Conservation (phyloP, 2,888 invertebrate species). For the Ceratothoa steindachneri region DNA sequence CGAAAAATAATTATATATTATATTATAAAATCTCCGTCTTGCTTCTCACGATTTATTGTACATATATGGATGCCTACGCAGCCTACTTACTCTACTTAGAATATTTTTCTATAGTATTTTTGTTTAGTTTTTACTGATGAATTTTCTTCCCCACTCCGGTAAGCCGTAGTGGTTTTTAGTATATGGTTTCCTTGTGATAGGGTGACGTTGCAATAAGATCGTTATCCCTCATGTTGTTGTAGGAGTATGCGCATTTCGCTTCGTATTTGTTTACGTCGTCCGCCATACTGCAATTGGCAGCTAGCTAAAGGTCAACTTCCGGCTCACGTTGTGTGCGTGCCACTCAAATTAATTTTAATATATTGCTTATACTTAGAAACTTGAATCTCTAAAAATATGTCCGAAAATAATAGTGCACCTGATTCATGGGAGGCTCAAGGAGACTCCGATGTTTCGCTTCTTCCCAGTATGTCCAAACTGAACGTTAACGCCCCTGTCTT, state of each 20-base stretch:
- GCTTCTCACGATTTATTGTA: too few relatives aligned
- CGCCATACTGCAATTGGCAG: conserved; percentile 41
- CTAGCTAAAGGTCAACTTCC: conserved; percentile 31
- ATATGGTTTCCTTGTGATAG: too few relatives aligned
- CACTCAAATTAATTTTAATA: background rate
- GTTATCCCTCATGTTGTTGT: too few relatives aligned
- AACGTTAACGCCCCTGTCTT: conserved; percentile 47
- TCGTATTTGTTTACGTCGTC: conserved; percentile 31
- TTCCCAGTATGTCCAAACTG: conserved; percentile 28
- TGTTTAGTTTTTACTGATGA: too few relatives aligned
- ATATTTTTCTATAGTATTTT: too few relatives aligned
- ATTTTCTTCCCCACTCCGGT: too few relatives aligned
- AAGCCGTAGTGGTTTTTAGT: too few relatives aligned
- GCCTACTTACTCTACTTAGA: too few relatives aligned
- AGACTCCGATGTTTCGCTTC: conserved; percentile 19
- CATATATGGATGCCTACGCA: too few relatives aligned
- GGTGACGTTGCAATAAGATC: too few relatives aligned
- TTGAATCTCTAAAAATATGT: conserved; percentile 22
- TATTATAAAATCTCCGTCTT: too few relatives aligned
- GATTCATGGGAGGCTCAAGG: conserved; percentile 46
- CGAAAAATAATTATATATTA: too few relatives aligned
- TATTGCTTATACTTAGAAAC: background rate
- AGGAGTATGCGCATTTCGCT: conserved; percentile 25
- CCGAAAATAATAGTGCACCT: conserved; percentile 35
- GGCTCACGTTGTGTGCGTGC: conserved; percentile 42